Conservation (phyloP, 2,113 vertebrate species). For the Ciconia maguari region DNA sequence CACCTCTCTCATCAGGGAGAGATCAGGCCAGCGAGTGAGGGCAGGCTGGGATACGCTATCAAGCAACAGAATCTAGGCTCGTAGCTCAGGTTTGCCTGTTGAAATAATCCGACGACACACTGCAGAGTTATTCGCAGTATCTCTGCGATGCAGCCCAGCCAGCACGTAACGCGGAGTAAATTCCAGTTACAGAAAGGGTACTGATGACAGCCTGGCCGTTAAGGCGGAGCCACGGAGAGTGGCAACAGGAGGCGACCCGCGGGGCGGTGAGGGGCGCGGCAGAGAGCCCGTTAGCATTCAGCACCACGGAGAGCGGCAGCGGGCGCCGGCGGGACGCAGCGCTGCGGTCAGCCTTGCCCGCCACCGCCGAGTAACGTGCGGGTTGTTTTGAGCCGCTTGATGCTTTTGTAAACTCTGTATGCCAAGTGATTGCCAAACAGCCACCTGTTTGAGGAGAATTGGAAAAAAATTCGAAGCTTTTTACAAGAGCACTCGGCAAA, state of each 20-base stretch:
- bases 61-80: background rate
- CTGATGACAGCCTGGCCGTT: background rate
- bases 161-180: background rate
- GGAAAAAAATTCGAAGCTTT: background rate
- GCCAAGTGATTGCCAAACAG: background rate
- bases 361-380: background rate
- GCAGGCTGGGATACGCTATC: background rate
- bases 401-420: background rate
- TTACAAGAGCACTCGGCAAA: background rate
- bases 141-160: background rate
- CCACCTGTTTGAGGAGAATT: background rate
- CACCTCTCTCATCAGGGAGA: background rate
- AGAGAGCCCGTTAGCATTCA: rapidly evolving
- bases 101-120: background rate
- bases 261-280: background rate
- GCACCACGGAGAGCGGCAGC: constrained; percentile 29
- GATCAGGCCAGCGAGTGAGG: background rate
- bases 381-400: background rate
- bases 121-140: background rate
- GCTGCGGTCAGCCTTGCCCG: background rate
- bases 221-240: background rate
- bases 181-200: background rate
- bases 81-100: background rate
- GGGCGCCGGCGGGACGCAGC: background rate
- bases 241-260: background rate